Percentiles rank a stretch among this genome's conserved stretches.
These are phyloP conservation scores for Agrenia bidenticulata DNA, from an alignment of 2,888 invertebrate genomes.

Conservation along the genomic window DNA sequence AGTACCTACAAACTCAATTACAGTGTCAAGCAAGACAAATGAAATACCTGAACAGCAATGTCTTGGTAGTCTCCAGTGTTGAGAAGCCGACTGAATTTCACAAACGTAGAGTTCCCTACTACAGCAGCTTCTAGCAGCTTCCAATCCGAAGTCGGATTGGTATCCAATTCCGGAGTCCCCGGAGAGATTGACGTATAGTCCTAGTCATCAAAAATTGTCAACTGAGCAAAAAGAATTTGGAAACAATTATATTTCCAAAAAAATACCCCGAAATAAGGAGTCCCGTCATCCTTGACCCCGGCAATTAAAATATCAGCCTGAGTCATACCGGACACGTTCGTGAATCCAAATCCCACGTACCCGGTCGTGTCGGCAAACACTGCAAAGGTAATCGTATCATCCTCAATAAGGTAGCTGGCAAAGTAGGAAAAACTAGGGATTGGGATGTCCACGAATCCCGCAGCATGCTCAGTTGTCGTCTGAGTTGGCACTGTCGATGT, in stretches of 20 bases:
- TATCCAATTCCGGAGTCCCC: neutral
- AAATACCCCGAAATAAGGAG: constrained; percentile 1
- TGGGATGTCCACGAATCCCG: neutral
- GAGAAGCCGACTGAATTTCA: neutral
- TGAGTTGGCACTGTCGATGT: neutral
- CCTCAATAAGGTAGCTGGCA: neutral
- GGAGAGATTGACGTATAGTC: neutral
- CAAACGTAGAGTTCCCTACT: neutral
- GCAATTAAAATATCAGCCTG: constrained; percentile 10
- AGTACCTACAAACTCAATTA: too few relatives aligned
- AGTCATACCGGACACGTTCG: constrained; percentile 8
- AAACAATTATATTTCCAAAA: neutral
- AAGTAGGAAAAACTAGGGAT: neutral
- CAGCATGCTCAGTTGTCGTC: neutral
- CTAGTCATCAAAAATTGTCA: too few relatives aligned
- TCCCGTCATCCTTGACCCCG: neutral
- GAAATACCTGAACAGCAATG: too few relatives aligned
- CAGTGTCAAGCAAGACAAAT: too few relatives aligned
- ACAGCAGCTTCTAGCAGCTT: neutral
- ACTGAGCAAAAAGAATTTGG: neutral
- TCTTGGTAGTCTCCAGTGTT: neutral
- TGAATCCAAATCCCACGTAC: neutral
- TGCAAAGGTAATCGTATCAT: neutral
- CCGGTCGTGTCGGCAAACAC: neutral
- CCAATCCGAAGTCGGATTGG: neutral